Percentiles rank a stretch among this genome's conserved stretches.
Evolutionary conservation across 2,113 vertebrate species (phyloP).

Genomic region (Neomonachus schauinslandi): DNA sequence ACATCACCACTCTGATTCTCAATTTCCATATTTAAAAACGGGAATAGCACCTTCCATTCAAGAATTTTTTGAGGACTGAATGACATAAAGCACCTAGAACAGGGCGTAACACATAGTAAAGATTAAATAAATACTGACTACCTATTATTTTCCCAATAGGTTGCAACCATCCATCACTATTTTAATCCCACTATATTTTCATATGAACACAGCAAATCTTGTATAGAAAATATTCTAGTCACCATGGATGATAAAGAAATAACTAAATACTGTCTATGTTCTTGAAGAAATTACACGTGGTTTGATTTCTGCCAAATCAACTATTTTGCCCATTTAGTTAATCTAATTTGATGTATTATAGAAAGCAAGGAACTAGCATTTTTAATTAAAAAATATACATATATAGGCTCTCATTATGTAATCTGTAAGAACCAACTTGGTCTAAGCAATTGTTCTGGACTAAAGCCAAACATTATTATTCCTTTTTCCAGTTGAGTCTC

Average conservation of each 20-base stretch:
- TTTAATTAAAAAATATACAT: not conserved
- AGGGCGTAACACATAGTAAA: not conserved
- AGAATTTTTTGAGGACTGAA: not conserved
- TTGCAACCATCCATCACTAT: not conserved
- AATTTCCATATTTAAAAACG: slow-evolving; percentile 2
- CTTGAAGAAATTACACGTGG: slow-evolving; percentile 52
- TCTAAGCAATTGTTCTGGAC: slow-evolving; percentile 50
- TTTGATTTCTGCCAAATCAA: slow-evolving; percentile 56
- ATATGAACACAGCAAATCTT: not conserved
- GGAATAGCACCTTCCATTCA: not conserved
- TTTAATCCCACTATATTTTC: not conserved
- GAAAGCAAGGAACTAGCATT: slow-evolving; percentile 29
- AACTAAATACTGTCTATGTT: slow-evolving; percentile 43
- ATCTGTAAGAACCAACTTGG: slow-evolving; percentile 32
- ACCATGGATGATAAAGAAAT: slow-evolving; percentile 15
- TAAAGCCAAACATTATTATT: not conserved
- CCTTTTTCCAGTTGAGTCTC: slow-evolving; percentile 11
- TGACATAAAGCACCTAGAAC: not conserved
- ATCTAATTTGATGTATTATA: slow-evolving; percentile 21
- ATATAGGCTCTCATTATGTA: slow-evolving; percentile 31
- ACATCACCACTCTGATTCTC: not conserved
- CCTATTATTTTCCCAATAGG: not conserved
- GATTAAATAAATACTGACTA: not conserved
- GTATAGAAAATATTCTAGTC: not conserved
- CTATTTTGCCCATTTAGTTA: slow-evolving; percentile 51